Base-by-base conservation (phyloP, 2,797 vertebrate genomes). In the Danio albolineatus region DNA sequence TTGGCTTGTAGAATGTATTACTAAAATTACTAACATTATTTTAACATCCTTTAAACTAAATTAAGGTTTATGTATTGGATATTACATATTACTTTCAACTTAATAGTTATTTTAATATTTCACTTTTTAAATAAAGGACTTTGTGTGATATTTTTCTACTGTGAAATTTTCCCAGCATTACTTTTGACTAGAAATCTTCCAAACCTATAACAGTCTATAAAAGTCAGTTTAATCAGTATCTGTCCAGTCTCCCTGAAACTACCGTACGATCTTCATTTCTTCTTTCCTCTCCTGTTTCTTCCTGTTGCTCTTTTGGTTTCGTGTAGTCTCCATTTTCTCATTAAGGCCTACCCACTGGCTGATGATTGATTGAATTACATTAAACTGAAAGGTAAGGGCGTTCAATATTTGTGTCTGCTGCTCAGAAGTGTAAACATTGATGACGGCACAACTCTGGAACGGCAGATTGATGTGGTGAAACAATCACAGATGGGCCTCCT, bases 381-480 rank as follows among this genome's bases (percentile, higher is more conserved):
- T 84, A 67, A 81, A 78, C 66, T 73, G 85, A 87, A 74, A 78
- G 76, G 38, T 87, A 84, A 82, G 73, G 84, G 87, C 85, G 79
- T 87, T 93, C 92, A 91, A 93, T 93, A 92, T 92, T 93, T 92
- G 86, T 81, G 89, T 91, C 86, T 86, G 89, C 88, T 88, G 86
- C 86, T 86, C 89, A 83, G 89, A 89, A 90, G 85, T 86, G 89
- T 90, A 90, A 92, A 91, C 88, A 90, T 73, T 85, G 73, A 69
- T 61, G 73, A 57, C 36, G 61, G 78, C 72, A 62, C 62, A 67
- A 61, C 16, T 14, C 36, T 43, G 28, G 65, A 74, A 54, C 16
- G 7, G 57, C 56, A 70, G 79, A 79, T 48, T 79, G 78, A 79
- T 79, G 78, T 79, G 78, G 69, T 79, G 70, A 65, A 79, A 79